These are phyloP conservation scores for Brachyopa scutellaris DNA, from an alignment of 2,888 invertebrate species.

Conservation along the genomic window DNA sequence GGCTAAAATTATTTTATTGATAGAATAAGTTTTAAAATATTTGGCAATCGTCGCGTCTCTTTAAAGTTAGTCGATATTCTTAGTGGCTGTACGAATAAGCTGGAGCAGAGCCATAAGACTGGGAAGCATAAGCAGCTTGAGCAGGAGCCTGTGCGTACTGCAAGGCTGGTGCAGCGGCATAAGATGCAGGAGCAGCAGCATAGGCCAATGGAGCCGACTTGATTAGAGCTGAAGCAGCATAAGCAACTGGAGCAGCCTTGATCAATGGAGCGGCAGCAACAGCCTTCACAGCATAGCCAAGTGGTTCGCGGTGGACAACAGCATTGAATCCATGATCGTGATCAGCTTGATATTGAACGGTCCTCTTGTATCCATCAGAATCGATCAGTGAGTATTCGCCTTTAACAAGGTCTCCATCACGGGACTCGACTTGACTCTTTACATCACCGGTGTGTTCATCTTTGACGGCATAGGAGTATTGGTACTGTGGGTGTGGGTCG, in stretches of 20 bases:
- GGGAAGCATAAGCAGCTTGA: constrained; percentile 16
- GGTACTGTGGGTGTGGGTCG: constrained; percentile 77
- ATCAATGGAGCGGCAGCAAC: constrained; percentile 1
- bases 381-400: constrained; percentile 81
- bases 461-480: constrained; percentile 80
- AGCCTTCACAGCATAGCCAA: constrained; percentile 40
- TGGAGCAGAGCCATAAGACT: no score
- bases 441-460: constrained; percentile 80
- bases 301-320: constrained; percentile 71
- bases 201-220: constrained; percentile 38
- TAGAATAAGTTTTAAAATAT: no score
- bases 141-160: not conserved
- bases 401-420: constrained; percentile 84
- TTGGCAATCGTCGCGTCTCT: no score
- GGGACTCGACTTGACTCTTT: constrained; percentile 83
- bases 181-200: constrained; percentile 22
- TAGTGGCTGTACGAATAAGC: no score
- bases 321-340: constrained; percentile 73
- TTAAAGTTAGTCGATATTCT: no score
- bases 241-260: constrained; percentile 29
- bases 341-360: constrained; percentile 83
- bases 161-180: not conserved
- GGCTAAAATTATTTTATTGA: no score
- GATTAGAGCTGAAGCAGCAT: constrained; percentile 32
- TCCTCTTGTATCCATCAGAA: constrained; percentile 84